These are phyloP conservation scores for Ellobium chinense DNA, from an alignment of 2,888 invertebrate genomes.

Conservation along the genomic window DNA sequence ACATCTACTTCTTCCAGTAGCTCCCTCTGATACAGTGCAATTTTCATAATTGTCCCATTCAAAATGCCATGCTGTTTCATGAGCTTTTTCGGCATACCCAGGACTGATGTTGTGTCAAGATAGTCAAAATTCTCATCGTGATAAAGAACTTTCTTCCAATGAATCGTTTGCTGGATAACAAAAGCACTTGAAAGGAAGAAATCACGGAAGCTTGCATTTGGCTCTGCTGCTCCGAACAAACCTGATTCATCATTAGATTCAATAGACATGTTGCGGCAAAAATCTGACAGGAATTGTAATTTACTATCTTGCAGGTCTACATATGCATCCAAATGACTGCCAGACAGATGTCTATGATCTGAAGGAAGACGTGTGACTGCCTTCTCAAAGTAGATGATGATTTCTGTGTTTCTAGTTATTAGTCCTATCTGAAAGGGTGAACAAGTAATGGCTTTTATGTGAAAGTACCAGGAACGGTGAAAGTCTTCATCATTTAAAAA, in stretches of 20 bases:
- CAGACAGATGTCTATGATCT: slow-evolving; percentile 51
- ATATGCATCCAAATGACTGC: slow-evolving; percentile 44
- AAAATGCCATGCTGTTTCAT: slow-evolving; percentile 68
- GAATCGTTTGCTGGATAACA: slow-evolving; percentile 63
- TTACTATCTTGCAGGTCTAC: slow-evolving; percentile 53
- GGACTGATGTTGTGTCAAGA: slow-evolving; percentile 66
- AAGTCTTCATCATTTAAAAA: slow-evolving; percentile 62
- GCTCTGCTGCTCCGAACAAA: slow-evolving; percentile 10
- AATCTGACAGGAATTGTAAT: slow-evolving; percentile 63
- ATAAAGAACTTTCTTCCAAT: slow-evolving; percentile 64
- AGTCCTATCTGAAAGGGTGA: slow-evolving; percentile 67
- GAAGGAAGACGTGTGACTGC: slow-evolving; percentile 43
- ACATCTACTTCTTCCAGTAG: slow-evolving; percentile 11
- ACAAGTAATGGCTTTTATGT: slow-evolving; percentile 67
- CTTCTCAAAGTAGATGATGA: slow-evolving; percentile 63
- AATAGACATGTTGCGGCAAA: slow-evolving; percentile 56
- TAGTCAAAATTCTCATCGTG: slow-evolving; percentile 54
- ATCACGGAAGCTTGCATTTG: slow-evolving; percentile 20
- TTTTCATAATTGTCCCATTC: slow-evolving; percentile 68
- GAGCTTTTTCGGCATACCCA: slow-evolving; percentile 67
- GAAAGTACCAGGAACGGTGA: slow-evolving; percentile 60
- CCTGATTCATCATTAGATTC: slow-evolving; percentile 48
- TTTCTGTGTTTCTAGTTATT: slow-evolving; percentile 64
- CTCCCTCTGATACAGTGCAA: slow-evolving; percentile 52
- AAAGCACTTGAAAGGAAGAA: slow-evolving; percentile 45